Percentiles rank a stretch among this genome's conserved stretches.
Evolutionary conservation across 2,888 invertebrate species (phyloP).

Genomic region (Xanthia togata): DNA sequence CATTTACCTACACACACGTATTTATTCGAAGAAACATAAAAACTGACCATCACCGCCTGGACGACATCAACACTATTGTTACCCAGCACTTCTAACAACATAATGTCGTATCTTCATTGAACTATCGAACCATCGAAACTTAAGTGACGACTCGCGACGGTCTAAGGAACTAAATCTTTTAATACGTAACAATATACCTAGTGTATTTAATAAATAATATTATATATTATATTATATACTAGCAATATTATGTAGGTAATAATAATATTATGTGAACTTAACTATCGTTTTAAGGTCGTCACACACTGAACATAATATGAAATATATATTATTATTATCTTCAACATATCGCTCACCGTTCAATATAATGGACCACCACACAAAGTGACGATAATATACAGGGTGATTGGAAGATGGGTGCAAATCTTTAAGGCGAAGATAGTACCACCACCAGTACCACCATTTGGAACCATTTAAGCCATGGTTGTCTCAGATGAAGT

Average conservation of each 20-base stretch:
- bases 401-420: too few relatives aligned
- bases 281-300: not conserved
- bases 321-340: too few relatives aligned
- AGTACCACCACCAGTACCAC: too few relatives aligned
- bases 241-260: too few relatives aligned
- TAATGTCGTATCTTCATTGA: conserved; percentile 36
- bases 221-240: too few relatives aligned
- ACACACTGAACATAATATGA: too few relatives aligned
- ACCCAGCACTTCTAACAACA: conserved; percentile 33
- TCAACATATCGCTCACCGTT: too few relatives aligned
- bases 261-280: not conserved
- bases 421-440: too few relatives aligned
- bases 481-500: too few relatives aligned
- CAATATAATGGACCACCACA: too few relatives aligned
- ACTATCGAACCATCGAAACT: conserved; percentile 29
- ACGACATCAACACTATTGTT: conserved; percentile 51
- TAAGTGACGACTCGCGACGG: not conserved
- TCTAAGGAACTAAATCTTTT: not conserved
- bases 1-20: conserved; percentile 20
- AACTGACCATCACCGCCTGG: conserved; percentile 25
- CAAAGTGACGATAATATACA: too few relatives aligned
- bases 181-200: not conserved
- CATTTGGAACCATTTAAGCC: too few relatives aligned
- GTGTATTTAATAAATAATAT: not conserved
- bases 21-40: conserved; percentile 49